Evolutionary conservation across 2,888 invertebrate genomes (phyloP).

Genomic region (Drosophila meridiana): DNA sequence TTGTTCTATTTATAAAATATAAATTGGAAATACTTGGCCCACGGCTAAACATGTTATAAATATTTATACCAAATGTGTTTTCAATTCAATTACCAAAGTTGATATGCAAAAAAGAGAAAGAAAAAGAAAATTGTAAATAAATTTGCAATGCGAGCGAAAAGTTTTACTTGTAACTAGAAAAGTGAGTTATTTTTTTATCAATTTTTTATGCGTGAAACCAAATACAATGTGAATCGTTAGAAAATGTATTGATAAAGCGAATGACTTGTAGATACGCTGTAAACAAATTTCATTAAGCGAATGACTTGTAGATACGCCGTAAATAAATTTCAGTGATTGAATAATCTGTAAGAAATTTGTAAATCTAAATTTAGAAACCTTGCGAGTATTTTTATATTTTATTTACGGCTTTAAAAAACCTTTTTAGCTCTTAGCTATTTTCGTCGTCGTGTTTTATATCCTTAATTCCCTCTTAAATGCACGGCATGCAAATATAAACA

Average conservation of each 20-base stretch:
- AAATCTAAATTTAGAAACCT: not conserved
- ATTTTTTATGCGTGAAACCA: conserved; percentile 6
- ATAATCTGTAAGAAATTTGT: not conserved
- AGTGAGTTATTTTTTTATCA: not conserved
- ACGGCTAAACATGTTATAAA: not conserved
- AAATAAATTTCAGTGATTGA: not conserved
- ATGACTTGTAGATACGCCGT: not conserved
- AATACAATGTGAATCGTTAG: not conserved
- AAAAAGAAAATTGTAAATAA: not conserved
- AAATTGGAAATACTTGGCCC: conserved; percentile 4
- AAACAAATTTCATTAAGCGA: not conserved
- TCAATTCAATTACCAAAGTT: conserved; percentile 4
- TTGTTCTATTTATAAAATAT: not conserved
- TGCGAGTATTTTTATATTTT: not conserved
- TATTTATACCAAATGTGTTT: not conserved
- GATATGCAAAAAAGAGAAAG: not conserved
- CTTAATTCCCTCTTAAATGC: conserved; percentile 1
- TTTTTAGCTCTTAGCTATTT: not conserved
- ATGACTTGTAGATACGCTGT: not conserved
- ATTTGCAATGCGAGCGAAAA: conserved; percentile 5
- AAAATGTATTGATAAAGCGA: not conserved
- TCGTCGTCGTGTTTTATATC: not conserved
- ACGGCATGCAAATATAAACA: conserved; percentile 25
- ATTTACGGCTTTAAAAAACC: not conserved
- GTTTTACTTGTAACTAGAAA: conserved; percentile 7